Conservation (phyloP, 2,797 vertebrate genomes). For the Luscinia luscinia region DNA sequence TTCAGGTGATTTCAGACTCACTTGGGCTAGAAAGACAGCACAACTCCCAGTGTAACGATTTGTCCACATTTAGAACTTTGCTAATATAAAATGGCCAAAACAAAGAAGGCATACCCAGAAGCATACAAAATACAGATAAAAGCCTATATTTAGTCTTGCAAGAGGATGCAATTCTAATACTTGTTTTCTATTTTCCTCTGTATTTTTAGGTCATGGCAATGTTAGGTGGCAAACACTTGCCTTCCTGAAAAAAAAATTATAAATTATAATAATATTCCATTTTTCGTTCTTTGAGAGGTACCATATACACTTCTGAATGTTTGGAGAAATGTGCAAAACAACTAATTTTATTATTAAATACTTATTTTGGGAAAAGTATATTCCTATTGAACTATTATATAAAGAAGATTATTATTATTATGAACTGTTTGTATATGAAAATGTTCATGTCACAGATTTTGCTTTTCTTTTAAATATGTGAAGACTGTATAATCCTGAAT, state of each 20-base stretch:
- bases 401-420: background rate
- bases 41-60: rapidly evolving
- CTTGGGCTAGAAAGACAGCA: background rate
- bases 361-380: background rate
- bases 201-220: background rate
- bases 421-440: background rate
- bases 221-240: background rate
- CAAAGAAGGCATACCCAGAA: background rate
- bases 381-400: background rate
- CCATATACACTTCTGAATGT: background rate
- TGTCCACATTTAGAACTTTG: background rate
- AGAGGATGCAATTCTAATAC: background rate
- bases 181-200: background rate
- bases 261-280: background rate
- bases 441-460: background rate
- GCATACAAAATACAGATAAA: background rate
- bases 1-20: background rate
- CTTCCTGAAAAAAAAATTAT: background rate
- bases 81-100: background rate
- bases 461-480: background rate
- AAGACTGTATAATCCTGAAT: background rate
- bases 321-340: background rate
- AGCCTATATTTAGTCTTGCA: background rate
- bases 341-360: background rate
- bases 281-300: background rate